Evolutionary conservation across 1,140 invertebrate species (phyloP), one percentile per base, ranked within the genome.

Genomic region (Drosophila santomea): DNA sequence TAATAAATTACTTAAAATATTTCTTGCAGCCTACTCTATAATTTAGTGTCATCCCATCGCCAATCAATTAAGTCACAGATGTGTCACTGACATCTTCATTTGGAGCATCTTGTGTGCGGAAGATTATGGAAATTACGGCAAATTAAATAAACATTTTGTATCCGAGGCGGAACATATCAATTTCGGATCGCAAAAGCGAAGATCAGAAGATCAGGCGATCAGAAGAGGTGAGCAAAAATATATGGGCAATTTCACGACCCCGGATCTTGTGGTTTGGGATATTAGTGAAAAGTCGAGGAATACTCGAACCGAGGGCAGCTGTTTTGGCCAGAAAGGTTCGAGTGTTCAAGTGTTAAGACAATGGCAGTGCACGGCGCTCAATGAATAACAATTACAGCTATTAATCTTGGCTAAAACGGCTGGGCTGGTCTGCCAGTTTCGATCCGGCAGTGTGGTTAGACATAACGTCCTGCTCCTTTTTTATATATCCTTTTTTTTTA

Each of bases 311-410:
- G 36, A 35, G 38, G 77, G 81, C 81, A 85, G 81, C 69, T 84
- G 81, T 23, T n/a, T 23, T n/a, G 15, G n/a, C 28, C 32, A 2
- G 25, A 15, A 23, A 61, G 60, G n/a, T 35, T 48, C 83, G 82
- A 86, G 83, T 86, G 83, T 88, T 48, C 83, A 88, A 86, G 83
- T 86, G 83, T 88, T 86, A 76, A 86, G 83, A 88, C 83, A 86
- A 86, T 86, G 76, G 83, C 72, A 86, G 79, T 89, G 83, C 83
- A 77, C 75, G 71, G 83, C 83, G 83, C 84, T 86, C 83, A 86
- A 86, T 86, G 83, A 86, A 88, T 86, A 86, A 86, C 83, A 86
- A 86, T 86, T 86, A 86, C 84, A 89, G 83, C 83, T 86, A 86
- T 86, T 86, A 86, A 86, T 86, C 83, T 86, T 86, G 79, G 82